These are phyloP conservation scores for Clupea harengus DNA, from an alignment of 2,113 vertebrate species.

Conservation along the genomic window DNA sequence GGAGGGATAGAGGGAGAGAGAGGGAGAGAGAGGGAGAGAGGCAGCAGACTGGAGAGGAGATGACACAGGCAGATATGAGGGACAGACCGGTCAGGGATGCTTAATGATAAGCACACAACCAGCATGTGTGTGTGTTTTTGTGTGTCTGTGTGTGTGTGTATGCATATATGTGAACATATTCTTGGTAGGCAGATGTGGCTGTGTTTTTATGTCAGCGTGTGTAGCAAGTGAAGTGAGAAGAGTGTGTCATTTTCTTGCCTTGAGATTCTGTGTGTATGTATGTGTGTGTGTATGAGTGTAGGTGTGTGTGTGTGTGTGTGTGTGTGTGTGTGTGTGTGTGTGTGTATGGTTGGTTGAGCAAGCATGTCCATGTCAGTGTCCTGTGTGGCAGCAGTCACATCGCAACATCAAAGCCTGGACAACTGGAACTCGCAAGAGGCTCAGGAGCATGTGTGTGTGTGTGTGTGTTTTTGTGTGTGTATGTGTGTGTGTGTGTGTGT, in stretches of 20 bases:
- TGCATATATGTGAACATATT: neutral
- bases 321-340: conserved; percentile 8
- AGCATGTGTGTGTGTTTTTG: neutral
- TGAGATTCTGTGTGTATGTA: conserved; percentile 1
- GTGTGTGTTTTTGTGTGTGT: conserved; percentile 12
- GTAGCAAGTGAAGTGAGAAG: neutral
- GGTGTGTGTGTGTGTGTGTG: neutral
- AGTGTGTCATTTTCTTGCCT: neutral
- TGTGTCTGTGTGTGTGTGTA: neutral
- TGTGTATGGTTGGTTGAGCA: neutral
- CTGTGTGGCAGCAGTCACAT: conserved; percentile 17
- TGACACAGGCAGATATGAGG: no score
- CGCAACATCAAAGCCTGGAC: conserved; percentile 15
- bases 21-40: no score
- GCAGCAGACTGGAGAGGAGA: no score
- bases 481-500: neutral
- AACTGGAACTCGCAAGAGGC: conserved; percentile 8
- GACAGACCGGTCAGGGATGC: neutral
- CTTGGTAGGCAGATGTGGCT: neutral
- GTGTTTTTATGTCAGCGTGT: neutral
- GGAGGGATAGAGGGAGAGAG: no score
- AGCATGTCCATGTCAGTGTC: conserved; percentile 19
- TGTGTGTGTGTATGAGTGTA: conserved; percentile 22
- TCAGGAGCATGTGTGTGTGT: neutral
- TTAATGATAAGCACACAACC: no score